Evolutionary conservation across 2,888 invertebrate species (phyloP), one percentile per base, ranked within the genome.

Genomic region (Cheilosia variabilis): DNA sequence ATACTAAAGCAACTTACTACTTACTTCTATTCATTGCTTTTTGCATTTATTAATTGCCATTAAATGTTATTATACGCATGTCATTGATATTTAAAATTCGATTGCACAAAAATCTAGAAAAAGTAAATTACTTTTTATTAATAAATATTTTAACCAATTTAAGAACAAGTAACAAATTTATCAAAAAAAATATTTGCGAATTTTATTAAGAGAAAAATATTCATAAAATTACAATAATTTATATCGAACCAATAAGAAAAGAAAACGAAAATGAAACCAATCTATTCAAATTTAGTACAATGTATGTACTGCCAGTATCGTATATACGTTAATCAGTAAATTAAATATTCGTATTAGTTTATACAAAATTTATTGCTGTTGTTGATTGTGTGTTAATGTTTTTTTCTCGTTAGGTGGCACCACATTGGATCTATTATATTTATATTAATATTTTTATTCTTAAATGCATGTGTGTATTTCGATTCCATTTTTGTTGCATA

Each of bases 31-130:
- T 50, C 4, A 52, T 34, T 63, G 50, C 47, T 37, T 37, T 76
- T 62, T 69, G 47, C 55, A 65, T 58, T 60, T 62, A 24, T 53
- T 69, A 68, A 62, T 66, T 19, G 72, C 52, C 47, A 60, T 34
- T 62, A 47, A 68, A 66, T 37, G 13, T 69, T 62, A 60, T 62
- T 73, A 37, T 34, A 43, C 50, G 81, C 76, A 81, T 81, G 81
- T 31, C 19, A 73, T 47, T 47, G 43, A 79, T 41, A 43, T 43
- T 58, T 58, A 13, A 41, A 53, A 53, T 60, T 15, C 19, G 37
- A 66, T 15, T 53, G 66, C 66, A 66, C 65, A 65, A 22, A 37
- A 72, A 43, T 41, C 43, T 27, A 15, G 22, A 10, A 60, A 43
- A 24, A 57, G 24, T 57, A 57, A 9, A 31, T 4, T 63, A 55